These are phyloP conservation scores for Aspidiotus rigidus DNA, from an alignment of 2,888 invertebrate species.

Conservation along the genomic window DNA sequence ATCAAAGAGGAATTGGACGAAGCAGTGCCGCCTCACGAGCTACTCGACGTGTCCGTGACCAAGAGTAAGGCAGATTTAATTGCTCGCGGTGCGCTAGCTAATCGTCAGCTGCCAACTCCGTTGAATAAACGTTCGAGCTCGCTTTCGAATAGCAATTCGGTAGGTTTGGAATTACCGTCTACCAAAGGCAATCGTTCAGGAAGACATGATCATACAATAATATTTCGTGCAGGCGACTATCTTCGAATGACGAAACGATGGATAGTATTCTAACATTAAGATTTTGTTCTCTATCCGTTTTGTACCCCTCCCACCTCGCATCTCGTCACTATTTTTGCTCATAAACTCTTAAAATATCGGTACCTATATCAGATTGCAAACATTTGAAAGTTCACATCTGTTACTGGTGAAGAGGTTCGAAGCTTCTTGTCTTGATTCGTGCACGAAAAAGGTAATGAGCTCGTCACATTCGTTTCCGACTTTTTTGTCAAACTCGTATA, in stretches of 20 bases:
- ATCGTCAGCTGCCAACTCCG: conserved; percentile 55
- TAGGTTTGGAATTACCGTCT: conserved; percentile 40
- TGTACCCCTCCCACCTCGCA: no score
- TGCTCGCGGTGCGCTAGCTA: conserved; percentile 58
- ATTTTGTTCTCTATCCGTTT: no score
- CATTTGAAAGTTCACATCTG: no score
- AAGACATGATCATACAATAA: background rate
- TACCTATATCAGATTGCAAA: no score
- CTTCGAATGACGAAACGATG: background rate
- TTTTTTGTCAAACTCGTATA: no score
- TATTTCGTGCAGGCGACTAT: conserved; percentile 5
- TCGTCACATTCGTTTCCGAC: no score
- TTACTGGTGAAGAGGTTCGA: no score
- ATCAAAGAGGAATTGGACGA: conserved; percentile 66
- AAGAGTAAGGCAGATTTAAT: conserved; percentile 80
- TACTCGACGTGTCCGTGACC: conserved; percentile 78
- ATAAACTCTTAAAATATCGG: no score
- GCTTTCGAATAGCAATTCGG: conserved; percentile 58
- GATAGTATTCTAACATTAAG: no score
- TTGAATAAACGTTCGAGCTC: conserved; percentile 43
- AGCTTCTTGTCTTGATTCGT: no score
- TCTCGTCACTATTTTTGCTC: no score
- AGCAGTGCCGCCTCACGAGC: conserved; percentile 75
- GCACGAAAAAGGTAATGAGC: no score
- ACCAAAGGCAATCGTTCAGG: background rate